phyloP scores from a whole-genome alignment of 1,140 invertebrate species.

The Cataglyphis hispanica region DNA sequence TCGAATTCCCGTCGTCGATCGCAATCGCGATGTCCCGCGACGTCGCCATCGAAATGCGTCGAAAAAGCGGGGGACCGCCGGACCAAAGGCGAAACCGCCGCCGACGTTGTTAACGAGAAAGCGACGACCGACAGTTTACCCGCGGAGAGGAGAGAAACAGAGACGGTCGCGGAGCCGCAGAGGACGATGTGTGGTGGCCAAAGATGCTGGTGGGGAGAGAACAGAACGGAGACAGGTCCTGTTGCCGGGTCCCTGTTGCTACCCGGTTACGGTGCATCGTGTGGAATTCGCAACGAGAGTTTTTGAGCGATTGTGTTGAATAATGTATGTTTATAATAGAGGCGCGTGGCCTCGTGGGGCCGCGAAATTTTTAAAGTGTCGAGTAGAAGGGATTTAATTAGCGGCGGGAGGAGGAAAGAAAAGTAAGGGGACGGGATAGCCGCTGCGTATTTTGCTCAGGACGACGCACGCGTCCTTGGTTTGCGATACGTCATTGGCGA shows the following conservation, averaged over 20 bases:
- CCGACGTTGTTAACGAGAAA: constrained; percentile 73
- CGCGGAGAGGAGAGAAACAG: constrained; percentile 52
- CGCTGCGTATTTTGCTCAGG: constrained; percentile 57
- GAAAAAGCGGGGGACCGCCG: constrained; percentile 17
- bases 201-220: constrained; percentile 60
- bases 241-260: constrained; percentile 80
- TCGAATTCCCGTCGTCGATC: constrained; percentile 22
- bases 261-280: constrained; percentile 80
- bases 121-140: constrained; percentile 46
- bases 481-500: constrained; percentile 61
- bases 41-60: constrained; percentile 16
- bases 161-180: constrained; percentile 42
- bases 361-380: constrained; percentile 40
- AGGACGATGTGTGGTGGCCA: constrained; percentile 50
- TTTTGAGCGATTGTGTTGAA: constrained; percentile 77
- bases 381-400: background rate
- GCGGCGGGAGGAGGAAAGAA: constrained; percentile 4
- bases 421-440: constrained; percentile 21
- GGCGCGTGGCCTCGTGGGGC: constrained; percentile 64
- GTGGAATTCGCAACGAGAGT: constrained; percentile 81
- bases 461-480: constrained; percentile 63
- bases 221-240: constrained; percentile 68
- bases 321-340: constrained; percentile 80
- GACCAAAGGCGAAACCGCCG: constrained; percentile 42
- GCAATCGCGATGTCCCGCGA: constrained; percentile 26